Evolutionary conservation across 2,113 vertebrate species (phyloP), one percentile per base, ranked within the genome.

Genomic region (Eretmochelys imbricata): DNA sequence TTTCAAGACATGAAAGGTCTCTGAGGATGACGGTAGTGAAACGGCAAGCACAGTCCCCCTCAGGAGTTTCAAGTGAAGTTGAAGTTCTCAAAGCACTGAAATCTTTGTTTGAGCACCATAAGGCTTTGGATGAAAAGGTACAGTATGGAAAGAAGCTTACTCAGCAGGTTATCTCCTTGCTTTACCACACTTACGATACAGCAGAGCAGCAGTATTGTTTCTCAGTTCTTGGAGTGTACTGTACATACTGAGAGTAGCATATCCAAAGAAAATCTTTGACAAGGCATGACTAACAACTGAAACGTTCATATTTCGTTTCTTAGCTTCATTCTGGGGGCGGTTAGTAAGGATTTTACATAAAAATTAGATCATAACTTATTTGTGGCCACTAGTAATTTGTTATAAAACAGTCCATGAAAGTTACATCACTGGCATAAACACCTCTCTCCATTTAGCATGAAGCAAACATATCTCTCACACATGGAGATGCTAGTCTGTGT

Each of bases 81-180:
- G 99, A 99, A 96, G 99, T 99, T 97, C 99, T 99, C 96, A 99
- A 99, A 98, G 99, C 99, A 11, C 99, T 99, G 97, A 99, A 99
- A 98, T 99, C 99, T 95, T 98, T 99, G 94, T 99, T 99, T 97
- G 99, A 99, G 97, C 99, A 99, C 98, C 99, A 99, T 98, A 99
- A 99, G 98, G 99, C 99, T 97, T 98, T 99, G 86, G 99, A 99
- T 97, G 99, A 99, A 98, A 99, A 99, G 99, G 99, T 99, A 97
- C 3, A 97, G 96, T 97, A 96, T 97, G 90, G 86, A 75, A 88
- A 84, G 57, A 76, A 59, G 1, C 20, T 94, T 94, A 46, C 8
- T 84, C 88, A 89, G 90, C 82, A n/a, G 48, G 75, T 19, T 46
- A 10, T 88, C 79, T 85, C n/a, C 10, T 81, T 87, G 10, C 5